Evolutionary conservation across 2,113 vertebrate genomes (phyloP).

Genomic region (Thalassoma bifasciatum): DNA sequence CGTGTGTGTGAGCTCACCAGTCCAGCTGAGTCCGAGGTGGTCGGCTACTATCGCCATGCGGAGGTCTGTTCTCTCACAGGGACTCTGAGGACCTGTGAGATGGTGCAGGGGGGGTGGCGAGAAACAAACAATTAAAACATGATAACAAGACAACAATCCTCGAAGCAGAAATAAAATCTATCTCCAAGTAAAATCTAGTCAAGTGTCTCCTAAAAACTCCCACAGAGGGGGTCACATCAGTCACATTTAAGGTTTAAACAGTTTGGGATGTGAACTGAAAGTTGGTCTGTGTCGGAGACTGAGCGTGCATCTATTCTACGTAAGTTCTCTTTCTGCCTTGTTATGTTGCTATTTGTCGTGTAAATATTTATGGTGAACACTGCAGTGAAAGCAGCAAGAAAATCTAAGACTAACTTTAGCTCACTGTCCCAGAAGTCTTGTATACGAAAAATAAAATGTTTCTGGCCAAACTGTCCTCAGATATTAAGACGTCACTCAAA

Average conservation of each 20-base stretch:
- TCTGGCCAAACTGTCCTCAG: slow-evolving; percentile 73
- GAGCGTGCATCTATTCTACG: not conserved
- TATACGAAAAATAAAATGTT: slow-evolving; percentile 47
- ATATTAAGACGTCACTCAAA: slow-evolving; percentile 2
- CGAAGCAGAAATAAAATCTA: slow-evolving; percentile 5
- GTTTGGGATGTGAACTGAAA: slow-evolving; percentile 65
- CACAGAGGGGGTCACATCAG: slow-evolving; percentile 3
- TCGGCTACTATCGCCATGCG: slow-evolving; percentile 99
- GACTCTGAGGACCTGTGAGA: slow-evolving; percentile 96
- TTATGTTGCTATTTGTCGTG: not conserved
- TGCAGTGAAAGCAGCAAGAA: not conserved
- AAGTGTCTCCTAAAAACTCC: slow-evolving; percentile 14
- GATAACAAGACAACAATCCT: not conserved
- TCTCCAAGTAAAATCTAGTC: slow-evolving; percentile 20
- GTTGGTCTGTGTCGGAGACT: slow-evolving; percentile 30
- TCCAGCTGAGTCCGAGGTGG: slow-evolving; percentile 99
- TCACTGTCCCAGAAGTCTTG: slow-evolving; percentile 59
- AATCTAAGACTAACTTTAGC: slow-evolving; percentile 56
- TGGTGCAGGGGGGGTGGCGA: slow-evolving; percentile 21
- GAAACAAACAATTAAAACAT: slow-evolving; percentile 40
- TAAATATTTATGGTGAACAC: slow-evolving; percentile 18
- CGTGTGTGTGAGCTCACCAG: slow-evolving; percentile 86
- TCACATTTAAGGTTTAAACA: slow-evolving; percentile 26
- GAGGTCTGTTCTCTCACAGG: slow-evolving; percentile 98
- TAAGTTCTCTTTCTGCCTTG: not conserved